These are phyloP conservation scores for Lordiphosa clarofinis DNA, from an alignment of 1,140 invertebrate genomes.

Conservation along the genomic window DNA sequence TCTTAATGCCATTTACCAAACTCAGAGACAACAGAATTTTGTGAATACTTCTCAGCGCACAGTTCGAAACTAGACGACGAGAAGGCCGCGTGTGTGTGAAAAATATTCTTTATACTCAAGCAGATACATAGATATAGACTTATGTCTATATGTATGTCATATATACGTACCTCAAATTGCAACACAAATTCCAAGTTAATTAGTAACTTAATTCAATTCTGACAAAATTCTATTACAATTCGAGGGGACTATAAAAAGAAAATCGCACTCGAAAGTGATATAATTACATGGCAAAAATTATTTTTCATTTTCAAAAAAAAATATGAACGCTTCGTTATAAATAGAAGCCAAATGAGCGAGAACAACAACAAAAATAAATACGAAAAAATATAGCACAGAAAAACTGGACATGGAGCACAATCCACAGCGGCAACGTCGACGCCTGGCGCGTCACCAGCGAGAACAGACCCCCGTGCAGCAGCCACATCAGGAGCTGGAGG, in stretches of 20 bases:
- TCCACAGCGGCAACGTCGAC: conserved; percentile 49
- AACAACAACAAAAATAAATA: conserved; percentile 22
- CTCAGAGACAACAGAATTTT: conserved; percentile 32
- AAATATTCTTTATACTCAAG: conserved; percentile 1
- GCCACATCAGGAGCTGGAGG: conserved; percentile 19
- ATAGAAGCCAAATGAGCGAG: conserved; percentile 48
- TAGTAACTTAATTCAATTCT: conserved; percentile 3
- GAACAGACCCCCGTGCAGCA: conserved; percentile 82
- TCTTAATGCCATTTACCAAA: conserved; percentile 3
- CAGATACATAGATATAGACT: conserved; percentile 23
- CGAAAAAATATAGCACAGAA: conserved; percentile 18
- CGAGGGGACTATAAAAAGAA: conserved; percentile 18
- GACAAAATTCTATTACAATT: conserved; percentile 1
- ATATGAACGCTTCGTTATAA: conserved; percentile 60
- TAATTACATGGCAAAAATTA: conserved; percentile 46
- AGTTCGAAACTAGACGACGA: conserved; percentile 54
- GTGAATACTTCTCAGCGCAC: conserved; percentile 33
- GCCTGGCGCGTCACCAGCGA: conserved; percentile 73
- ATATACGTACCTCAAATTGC: conserved; percentile 12
- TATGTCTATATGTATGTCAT: conserved; percentile 13
- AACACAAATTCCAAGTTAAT: background rate
- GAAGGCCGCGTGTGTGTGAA: conserved; percentile 30
- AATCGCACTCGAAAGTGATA: conserved; percentile 54
- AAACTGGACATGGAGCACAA: conserved; percentile 38
- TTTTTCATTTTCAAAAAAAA: conserved; percentile 31